Evolutionary conservation across 2,888 invertebrate species (phyloP).

Genomic region (Limnephilus marmoratus): DNA sequence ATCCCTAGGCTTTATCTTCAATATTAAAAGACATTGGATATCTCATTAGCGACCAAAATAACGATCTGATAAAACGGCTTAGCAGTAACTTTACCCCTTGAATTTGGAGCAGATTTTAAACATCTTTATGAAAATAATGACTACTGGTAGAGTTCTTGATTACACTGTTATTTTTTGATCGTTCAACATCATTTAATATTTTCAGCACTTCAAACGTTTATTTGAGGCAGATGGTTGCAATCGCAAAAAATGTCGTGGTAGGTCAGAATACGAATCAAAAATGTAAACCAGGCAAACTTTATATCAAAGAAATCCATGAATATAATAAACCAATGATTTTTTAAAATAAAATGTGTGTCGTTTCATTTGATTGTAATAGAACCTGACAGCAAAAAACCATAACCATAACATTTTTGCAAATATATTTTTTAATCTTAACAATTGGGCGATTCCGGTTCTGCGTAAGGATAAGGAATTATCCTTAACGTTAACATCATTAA

Average conservation of each 20-base stretch:
- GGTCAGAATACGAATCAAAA: neutral
- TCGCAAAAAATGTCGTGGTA: neutral
- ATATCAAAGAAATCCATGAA: neutral
- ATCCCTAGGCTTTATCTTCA: neutral
- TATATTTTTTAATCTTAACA: too few species aligned
- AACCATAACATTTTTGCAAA: too few species aligned
- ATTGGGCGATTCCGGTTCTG: too few species aligned
- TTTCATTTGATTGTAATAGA: too few species aligned
- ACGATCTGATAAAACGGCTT: neutral
- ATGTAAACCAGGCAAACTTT: neutral
- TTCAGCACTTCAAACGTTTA: neutral
- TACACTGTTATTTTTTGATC: too few species aligned
- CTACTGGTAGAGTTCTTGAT: too few species aligned
- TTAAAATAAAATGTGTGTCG: too few species aligned
- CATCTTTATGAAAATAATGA: neutral
- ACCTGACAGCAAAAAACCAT: too few species aligned
- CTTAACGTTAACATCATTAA: too few species aligned
- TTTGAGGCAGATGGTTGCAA: neutral
- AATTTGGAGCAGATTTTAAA: neutral
- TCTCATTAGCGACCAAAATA: neutral
- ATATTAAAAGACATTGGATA: neutral
- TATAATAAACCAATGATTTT: too few species aligned
- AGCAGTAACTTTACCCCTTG: neutral
- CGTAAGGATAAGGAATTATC: too few species aligned
- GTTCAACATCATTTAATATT: too few species aligned